Evolutionary conservation across 2,888 invertebrate genomes (phyloP).

Genomic region (Galeruca laticollis): DNA sequence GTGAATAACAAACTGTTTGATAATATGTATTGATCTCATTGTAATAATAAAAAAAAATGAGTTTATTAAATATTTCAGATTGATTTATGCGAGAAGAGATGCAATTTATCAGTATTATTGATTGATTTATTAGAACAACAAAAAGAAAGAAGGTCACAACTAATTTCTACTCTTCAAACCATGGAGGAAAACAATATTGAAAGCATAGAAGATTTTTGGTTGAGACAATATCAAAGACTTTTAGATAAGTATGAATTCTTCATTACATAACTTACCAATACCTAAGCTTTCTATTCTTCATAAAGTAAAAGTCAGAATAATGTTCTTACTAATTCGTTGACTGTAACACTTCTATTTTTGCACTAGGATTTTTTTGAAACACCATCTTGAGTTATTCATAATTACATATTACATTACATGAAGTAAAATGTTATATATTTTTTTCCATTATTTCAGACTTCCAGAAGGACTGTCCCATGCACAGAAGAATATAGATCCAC

Average conservation of each 20-base stretch:
- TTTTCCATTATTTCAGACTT: constrained; percentile 53
- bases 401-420: background rate
- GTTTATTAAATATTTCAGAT: constrained; percentile 65
- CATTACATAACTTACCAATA: no score
- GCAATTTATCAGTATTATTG: constrained; percentile 75
- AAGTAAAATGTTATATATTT: constrained; percentile 12
- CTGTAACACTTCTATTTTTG: no score
- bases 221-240: constrained; percentile 85
- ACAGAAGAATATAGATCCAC: constrained; percentile 74
- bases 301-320: background rate
- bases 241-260: constrained; percentile 71
- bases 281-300: background rate
- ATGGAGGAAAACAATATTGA: constrained; percentile 75
- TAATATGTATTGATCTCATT: no score
- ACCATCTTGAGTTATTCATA: no score
- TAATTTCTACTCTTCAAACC: constrained; percentile 76
- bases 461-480: constrained; percentile 76
- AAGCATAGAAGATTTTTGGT: constrained; percentile 76
- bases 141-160: constrained; percentile 74
- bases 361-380: no score
- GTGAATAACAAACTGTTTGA: no score
- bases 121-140: constrained; percentile 79
- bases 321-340: no score
- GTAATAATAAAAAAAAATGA: no score
- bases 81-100: constrained; percentile 77